Evolutionary conservation across 37 sponge, comb jelly and placozoan genomes (phyloP).

Genomic region (Geodia barretti): DNA sequence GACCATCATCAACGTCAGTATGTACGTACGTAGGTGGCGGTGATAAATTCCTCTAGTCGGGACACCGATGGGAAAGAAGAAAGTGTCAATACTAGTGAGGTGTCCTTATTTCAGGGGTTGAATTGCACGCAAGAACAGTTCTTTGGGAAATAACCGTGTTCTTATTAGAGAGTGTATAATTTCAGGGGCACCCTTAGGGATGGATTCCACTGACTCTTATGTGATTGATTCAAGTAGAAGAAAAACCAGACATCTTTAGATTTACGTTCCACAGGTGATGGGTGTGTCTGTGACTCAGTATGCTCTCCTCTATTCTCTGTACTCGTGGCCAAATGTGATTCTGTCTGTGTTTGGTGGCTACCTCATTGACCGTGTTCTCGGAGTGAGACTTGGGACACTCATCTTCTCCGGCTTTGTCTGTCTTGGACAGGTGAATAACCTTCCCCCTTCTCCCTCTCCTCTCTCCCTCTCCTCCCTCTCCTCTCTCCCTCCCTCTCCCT

Average conservation of each 20-base stretch:
- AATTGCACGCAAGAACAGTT: too few relatives aligned
- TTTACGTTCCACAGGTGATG: constrained; percentile 52
- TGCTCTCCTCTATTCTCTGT: constrained; percentile 91
- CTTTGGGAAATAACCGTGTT: too few relatives aligned
- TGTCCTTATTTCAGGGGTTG: too few relatives aligned
- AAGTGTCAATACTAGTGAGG: too few relatives aligned
- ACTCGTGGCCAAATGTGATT: constrained; percentile 99
- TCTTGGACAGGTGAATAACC: constrained; percentile 74
- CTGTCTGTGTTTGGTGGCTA: constrained; percentile 93
- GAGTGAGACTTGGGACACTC: constrained; percentile 82
- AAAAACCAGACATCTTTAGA: too few relatives aligned
- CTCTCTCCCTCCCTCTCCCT: not conserved
- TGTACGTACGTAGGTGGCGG: too few relatives aligned
- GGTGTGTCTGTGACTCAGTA: constrained; percentile 54
- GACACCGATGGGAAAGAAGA: too few relatives aligned
- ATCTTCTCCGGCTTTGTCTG: constrained; percentile 75
- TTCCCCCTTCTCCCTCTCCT: not conserved
- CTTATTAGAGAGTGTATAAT: too few relatives aligned
- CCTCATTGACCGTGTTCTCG: constrained; percentile 92
- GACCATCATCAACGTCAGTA: constrained; percentile 52
- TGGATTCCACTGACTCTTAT: too few relatives aligned
- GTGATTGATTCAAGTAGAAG: too few relatives aligned
- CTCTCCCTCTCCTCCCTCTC: not conserved
- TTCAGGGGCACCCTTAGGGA: too few relatives aligned
- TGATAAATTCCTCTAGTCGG: too few relatives aligned